These are phyloP conservation scores for Paracentrotus lividus DNA, from an alignment of 53 echinoderm and acorn worm genomes.

Conservation along the genomic window DNA sequence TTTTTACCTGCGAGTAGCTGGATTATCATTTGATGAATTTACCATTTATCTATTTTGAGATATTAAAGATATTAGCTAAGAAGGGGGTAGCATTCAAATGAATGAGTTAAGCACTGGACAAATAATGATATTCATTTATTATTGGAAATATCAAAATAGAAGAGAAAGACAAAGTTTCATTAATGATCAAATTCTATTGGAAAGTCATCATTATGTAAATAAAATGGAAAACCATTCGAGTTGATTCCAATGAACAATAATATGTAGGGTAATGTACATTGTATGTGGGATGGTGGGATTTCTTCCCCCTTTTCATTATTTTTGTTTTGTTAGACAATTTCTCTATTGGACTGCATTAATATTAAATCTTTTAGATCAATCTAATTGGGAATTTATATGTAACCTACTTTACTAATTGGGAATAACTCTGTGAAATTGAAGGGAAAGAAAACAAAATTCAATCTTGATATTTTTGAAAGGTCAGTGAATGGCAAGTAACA, in stretches of 20 bases:
- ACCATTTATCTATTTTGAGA: slow-evolving; percentile 38
- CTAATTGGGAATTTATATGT: not conserved
- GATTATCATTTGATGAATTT: slow-evolving; percentile 49
- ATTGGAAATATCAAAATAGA: not conserved
- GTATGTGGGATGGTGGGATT: no score
- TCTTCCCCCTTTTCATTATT: not conserved
- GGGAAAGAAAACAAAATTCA: not conserved
- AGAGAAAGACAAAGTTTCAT: not conserved
- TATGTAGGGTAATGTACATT: not conserved
- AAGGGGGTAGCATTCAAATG: not conserved
- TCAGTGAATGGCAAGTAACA: slow-evolving; percentile 36
- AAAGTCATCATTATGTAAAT: not conserved
- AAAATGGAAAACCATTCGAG: not conserved
- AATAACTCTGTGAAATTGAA: not conserved
- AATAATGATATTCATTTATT: slow-evolving; percentile 12
- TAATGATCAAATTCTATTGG: not conserved
- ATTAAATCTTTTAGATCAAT: not conserved
- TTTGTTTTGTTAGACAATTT: not conserved
- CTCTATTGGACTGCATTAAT: not conserved
- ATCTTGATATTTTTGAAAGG: not conserved
- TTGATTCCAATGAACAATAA: not conserved
- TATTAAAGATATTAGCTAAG: slow-evolving; percentile 24
- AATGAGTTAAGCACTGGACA: not conserved
- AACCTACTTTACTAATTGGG: not conserved
- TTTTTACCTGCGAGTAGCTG: slow-evolving; percentile 37